Percentiles rank a stretch among this genome's conserved stretches.
phyloP scores from a whole-genome alignment of 2,113 vertebrate species.

The Perccottus glenii region DNA sequence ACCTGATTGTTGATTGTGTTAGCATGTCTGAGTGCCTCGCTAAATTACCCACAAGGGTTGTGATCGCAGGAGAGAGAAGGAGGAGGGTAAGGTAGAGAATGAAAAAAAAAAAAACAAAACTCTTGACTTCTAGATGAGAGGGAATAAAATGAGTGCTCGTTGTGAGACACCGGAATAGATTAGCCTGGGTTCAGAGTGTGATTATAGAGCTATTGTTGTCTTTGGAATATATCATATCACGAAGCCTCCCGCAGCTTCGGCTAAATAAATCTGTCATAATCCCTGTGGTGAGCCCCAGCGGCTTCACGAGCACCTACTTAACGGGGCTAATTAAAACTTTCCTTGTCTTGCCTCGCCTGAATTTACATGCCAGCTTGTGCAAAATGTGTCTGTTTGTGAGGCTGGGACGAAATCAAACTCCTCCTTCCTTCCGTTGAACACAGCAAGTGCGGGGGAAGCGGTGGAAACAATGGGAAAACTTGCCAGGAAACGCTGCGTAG shows the following conservation, averaged over 20 bases:
- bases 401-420: conserved; percentile 31
- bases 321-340: conserved; percentile 79
- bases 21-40: conserved; percentile 72
- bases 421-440: neutral
- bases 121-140: conserved; percentile 76
- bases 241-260: conserved; percentile 71
- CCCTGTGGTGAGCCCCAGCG: conserved; percentile 69
- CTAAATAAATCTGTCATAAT: conserved; percentile 78
- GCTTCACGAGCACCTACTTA: conserved; percentile 68
- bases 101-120: conserved; percentile 55
- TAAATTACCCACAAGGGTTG: conserved; percentile 78
- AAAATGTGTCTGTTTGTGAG: conserved; percentile 43
- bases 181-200: conserved; percentile 68
- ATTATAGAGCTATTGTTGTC: conserved; percentile 76
- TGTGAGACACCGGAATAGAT: conserved; percentile 71
- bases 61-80: conserved; percentile 43
- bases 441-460: neutral
- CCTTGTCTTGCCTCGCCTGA: conserved; percentile 63
- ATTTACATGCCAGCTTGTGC: conserved; percentile 62
- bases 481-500: conserved; percentile 23
- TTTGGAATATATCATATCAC: conserved; percentile 74
- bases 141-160: conserved; percentile 57
- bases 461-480: conserved; percentile 33
- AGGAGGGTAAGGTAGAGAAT: conserved; percentile 5
- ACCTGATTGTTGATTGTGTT: conserved; percentile 77